These are phyloP conservation scores for Lepidostoma basale DNA, from an alignment of 1,140 invertebrate genomes.

Conservation along the genomic window DNA sequence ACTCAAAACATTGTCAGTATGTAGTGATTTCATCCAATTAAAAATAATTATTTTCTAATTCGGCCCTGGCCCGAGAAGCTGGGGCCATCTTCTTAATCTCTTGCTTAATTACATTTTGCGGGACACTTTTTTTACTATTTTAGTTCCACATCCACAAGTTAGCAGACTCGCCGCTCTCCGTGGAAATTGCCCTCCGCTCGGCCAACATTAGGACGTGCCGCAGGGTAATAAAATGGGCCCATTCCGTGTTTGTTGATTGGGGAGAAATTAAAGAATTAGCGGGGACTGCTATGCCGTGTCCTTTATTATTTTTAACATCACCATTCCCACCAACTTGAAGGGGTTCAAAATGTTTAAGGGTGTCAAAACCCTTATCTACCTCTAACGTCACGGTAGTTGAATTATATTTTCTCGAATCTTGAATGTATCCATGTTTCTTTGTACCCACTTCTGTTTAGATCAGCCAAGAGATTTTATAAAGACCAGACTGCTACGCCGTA, in stretches of 20 bases:
- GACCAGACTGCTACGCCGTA: too few species aligned
- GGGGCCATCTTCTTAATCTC: constrained; percentile 47
- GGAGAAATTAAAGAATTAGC: constrained; percentile 1
- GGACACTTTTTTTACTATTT: constrained; percentile 47
- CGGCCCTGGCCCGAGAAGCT: constrained; percentile 27
- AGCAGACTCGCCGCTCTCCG: constrained; percentile 18
- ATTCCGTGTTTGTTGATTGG: not conserved
- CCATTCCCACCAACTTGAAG: too few species aligned
- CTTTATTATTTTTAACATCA: not conserved
- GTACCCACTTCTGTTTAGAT: too few species aligned
- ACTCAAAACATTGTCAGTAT: too few species aligned
- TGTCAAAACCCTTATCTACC: too few species aligned
- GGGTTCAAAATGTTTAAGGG: too few species aligned
- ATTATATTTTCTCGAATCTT: too few species aligned
- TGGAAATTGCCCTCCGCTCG: constrained; percentile 15
- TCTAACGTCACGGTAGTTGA: too few species aligned
- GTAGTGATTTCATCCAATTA: too few species aligned
- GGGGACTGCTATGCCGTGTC: constrained; percentile 1
- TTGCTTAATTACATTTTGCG: constrained; percentile 48
- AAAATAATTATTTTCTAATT: constrained; percentile 1
- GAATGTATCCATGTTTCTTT: too few species aligned
- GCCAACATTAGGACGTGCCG: constrained; percentile 19
- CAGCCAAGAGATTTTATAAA: too few species aligned
- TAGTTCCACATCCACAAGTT: constrained; percentile 44
- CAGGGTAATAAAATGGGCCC: constrained; percentile 1